phyloP scores from a whole-genome alignment of 2,113 vertebrate genomes.

The Pyxicephalus adspersus region DNA sequence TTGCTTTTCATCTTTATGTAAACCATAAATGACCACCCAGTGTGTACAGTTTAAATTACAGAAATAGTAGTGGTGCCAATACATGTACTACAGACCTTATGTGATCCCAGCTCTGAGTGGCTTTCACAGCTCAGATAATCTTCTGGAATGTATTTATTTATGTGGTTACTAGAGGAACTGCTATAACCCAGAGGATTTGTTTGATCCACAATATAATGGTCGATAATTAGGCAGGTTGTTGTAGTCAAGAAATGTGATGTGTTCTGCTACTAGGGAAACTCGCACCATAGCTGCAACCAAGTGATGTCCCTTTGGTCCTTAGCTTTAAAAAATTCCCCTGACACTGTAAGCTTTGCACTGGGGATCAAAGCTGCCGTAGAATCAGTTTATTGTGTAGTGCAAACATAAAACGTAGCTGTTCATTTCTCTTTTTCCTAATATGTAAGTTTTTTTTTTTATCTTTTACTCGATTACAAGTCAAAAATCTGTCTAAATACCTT shows the following conservation, averaged over 20 bases:
- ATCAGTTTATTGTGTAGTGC: conserved; percentile 5
- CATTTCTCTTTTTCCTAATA: not conserved
- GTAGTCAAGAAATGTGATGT: conserved; percentile 48
- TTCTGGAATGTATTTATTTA: conserved; percentile 56
- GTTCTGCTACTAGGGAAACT: conserved; percentile 50
- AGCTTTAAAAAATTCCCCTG: conserved; percentile 19
- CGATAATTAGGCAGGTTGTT: conserved; percentile 46
- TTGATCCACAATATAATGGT: conserved; percentile 35
- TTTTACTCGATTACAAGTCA: no score
- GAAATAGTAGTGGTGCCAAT: not conserved
- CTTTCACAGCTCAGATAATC: not conserved
- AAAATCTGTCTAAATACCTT: no score
- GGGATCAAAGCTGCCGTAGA: conserved; percentile 20
- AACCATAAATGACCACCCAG: not conserved
- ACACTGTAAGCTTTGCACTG: not conserved
- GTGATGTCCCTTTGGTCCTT: not conserved
- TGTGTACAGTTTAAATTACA: not conserved
- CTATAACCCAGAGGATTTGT: conserved; percentile 29
- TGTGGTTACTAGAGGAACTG: conserved; percentile 46
- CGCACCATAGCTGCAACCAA: not conserved
- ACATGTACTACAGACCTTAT: not conserved
- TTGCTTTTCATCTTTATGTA: not conserved
- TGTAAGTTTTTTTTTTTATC: no score
- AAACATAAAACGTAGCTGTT: conserved; percentile 15
- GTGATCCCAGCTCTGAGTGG: not conserved